Base-by-base conservation (phyloP, 2,797 vertebrate species). In the Bryconaethiops microstoma region DNA sequence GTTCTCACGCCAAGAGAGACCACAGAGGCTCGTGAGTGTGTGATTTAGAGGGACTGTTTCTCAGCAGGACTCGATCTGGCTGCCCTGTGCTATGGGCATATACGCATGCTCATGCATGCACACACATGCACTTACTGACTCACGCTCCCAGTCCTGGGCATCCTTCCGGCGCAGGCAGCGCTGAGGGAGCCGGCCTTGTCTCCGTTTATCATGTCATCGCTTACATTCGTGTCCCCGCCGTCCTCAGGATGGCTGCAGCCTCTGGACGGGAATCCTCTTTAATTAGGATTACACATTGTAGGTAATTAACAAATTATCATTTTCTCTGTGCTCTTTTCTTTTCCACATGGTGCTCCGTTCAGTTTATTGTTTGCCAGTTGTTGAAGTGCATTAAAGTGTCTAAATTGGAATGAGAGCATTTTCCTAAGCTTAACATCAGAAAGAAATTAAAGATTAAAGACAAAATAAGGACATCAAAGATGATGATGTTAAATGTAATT, bases 201-300 rank as follows among this genome's bases (percentile, higher is more conserved):
- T 83, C 45, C 17, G 70, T 72, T 84, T 78, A 83, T 87, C 74
- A 81, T 82, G 84, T 85, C 86, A 84, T 84, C 79, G 23, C 71
- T 79, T 62, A 64, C 82, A 42, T 78, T 76, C 65, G 19, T 67
- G 48, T 81, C 72, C 79, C 35, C 8, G 71, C 76, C 57, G 69
- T 76, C 64, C 65, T 83, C 82, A 50, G 79, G 63, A 78, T 19
- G 57, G 78, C 78, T 79, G 76, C 52, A 57, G 76, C 81, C 80
- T 75, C 55, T 75, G 76, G 63, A 62, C 74, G 82, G 82, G 60
- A 84, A 84, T 84, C 74, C 75, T 76, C 70, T 82, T 81, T 87
- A 82, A 85, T 85, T 85, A 87, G 76, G 86, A 86, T 87, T 84
- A 75, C 63, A 73, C 59, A 59, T 42, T 12, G 35, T n/a, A 63